These are phyloP conservation scores for Anagyrus pseudococci DNA, from an alignment of 2,888 invertebrate genomes.

Conservation along the genomic window DNA sequence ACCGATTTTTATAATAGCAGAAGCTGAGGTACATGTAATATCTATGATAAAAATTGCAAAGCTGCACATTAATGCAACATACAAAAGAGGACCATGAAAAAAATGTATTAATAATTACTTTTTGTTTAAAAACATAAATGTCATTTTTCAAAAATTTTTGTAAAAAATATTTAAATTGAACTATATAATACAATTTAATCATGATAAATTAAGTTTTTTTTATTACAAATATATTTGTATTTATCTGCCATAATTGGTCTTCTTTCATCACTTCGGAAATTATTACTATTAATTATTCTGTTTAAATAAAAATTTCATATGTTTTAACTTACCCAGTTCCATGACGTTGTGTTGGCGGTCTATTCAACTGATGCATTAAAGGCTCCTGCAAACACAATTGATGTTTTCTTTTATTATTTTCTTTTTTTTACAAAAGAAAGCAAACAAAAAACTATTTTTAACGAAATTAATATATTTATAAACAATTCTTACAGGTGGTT, in stretches of 20 bases:
- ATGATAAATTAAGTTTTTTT: conserved; percentile 11
- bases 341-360: conserved; percentile 55
- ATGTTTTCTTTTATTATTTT: background rate
- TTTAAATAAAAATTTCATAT: background rate
- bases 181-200: conserved; percentile 3
- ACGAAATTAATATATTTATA: conserved; percentile 4
- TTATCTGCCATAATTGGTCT: conserved; percentile 29
- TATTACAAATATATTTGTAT: conserved; percentile 32
- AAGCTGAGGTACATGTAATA: conserved; percentile 19
- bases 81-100: too few species aligned
- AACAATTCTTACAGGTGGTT: conserved; percentile 50
- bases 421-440: too few species aligned
- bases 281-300: background rate
- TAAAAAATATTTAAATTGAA: background rate
- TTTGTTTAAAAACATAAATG: background rate
- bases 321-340: conserved; percentile 56
- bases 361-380: conserved; percentile 53
- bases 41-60: conserved; percentile 21
- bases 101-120: background rate
- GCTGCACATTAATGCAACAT: conserved; percentile 19
- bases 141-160: background rate
- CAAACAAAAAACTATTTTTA: conserved; percentile 2
- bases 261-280: background rate
- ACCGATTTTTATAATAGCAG: conserved; percentile 26
- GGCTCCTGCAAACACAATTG: conserved; percentile 47